Evolutionary conservation across 2,888 invertebrate species (phyloP), one percentile per base, ranked within the genome.

Genomic region (Erebia aethiops): DNA sequence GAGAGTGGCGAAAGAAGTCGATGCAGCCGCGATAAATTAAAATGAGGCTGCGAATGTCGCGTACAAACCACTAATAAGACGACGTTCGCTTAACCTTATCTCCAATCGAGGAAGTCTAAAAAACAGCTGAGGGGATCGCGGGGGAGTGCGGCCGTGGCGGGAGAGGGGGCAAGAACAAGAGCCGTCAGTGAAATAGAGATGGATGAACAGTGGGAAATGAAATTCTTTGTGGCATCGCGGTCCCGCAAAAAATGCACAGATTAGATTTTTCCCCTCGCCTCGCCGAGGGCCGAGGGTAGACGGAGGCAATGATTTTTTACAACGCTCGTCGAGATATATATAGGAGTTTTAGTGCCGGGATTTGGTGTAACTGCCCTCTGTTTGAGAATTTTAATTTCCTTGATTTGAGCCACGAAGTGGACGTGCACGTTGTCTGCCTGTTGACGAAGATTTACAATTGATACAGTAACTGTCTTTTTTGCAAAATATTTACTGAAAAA

Each of bases 121-220:
- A 92, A 92, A 89, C 88, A 87, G 86, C 83, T 83, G 85, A 85
- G 86, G 74, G 73, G 71, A 64, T 69, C 67, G 76, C 74, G 76
- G 76, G 85, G 85, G 80, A 80, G 80, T 80, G 77, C 72, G 74
- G 76, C 75, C 70, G 80, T 75, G 80, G 79, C 80, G 80, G 83
- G 80, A 86, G 84, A 79, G 81, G 79, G 78, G 78, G 83, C 87
- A 93, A 93, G 93, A 93, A 93, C 93, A 92, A 92, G 92, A 88
- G 92, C 89, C 91, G 93, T 93, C 93, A 93, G 88, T 92, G 92
- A 91, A 93, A 93, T 92, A 92, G 93, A 93, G 93, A 94, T 92
- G 93, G 93, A 94, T 94, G 93, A 93, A 94, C 93, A 93, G 92
- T 92, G 92, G 93, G 93, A 94, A 94, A 94, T 94, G 93, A 94